These are phyloP conservation scores for Limanda limanda DNA, from an alignment of 2,113 vertebrate genomes.

Conservation along the genomic window DNA sequence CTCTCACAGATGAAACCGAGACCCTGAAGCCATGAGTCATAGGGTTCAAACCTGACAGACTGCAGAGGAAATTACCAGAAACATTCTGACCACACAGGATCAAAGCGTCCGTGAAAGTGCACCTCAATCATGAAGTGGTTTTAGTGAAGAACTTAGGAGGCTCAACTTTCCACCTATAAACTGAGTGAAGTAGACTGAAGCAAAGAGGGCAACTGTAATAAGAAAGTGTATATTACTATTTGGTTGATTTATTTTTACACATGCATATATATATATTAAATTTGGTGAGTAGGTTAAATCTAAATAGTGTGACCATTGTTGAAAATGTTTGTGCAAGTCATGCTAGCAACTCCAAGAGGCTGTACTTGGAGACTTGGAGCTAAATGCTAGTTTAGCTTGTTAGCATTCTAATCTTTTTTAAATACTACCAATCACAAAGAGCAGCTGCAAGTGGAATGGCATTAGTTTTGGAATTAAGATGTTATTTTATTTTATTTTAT, in stretches of 20 bases:
- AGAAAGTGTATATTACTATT: background rate
- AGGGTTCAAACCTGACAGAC: constrained; percentile 48
- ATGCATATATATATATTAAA: background rate
- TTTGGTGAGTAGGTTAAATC: background rate
- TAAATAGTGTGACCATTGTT: background rate
- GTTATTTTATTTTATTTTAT: too few species aligned
- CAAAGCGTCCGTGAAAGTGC: constrained; percentile 9
- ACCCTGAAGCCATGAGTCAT: constrained; percentile 49
- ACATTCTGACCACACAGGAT: constrained; percentile 33
- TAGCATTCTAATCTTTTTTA: background rate
- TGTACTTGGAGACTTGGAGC: too few species aligned
- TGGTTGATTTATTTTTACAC: background rate
- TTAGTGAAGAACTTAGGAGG: constrained; percentile 11
- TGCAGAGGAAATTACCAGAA: constrained; percentile 49
- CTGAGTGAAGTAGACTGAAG: background rate
- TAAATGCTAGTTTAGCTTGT: background rate
- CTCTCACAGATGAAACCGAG: constrained; percentile 45
- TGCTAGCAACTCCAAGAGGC: too few species aligned
- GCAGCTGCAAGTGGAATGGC: too few species aligned
- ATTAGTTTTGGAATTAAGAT: too few species aligned
- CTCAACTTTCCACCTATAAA: background rate
- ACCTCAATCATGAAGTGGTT: constrained; percentile 18
- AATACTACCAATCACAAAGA: too few species aligned
- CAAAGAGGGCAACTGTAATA: background rate
- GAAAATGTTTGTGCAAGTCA: constrained; percentile 1